These are phyloP conservation scores for Regulus satrapa DNA, from an alignment of 2,113 vertebrate species.

Conservation along the genomic window DNA sequence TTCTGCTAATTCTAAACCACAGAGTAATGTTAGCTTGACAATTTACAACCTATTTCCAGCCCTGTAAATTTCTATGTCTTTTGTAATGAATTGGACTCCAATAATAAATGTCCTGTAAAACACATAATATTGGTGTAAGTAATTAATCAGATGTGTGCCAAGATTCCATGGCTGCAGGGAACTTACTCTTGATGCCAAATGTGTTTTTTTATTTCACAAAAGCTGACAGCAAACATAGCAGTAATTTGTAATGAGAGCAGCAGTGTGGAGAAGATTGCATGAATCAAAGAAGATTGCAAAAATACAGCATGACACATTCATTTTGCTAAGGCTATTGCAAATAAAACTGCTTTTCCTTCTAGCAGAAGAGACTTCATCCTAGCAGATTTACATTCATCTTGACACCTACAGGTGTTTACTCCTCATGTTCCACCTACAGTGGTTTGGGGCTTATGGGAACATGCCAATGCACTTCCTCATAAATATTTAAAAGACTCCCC, in stretches of 20 bases:
- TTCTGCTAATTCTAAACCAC: slow-evolving; percentile 15
- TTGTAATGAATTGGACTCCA: not conserved
- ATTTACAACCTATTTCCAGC: slow-evolving; percentile 1
- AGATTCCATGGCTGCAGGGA: not conserved
- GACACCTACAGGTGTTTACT: not conserved
- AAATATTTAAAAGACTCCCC: not conserved
- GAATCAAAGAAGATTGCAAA: not conserved
- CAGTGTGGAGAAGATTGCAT: not conserved
- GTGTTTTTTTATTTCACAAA: not conserved
- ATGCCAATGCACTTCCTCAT: not conserved
- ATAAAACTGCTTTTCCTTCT: not conserved
- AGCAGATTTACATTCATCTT: not conserved
- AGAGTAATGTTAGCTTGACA: not conserved
- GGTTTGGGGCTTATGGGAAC: not conserved
- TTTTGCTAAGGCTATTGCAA: not conserved
- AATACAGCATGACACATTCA: not conserved
- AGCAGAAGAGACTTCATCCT: not conserved
- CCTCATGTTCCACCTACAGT: not conserved
- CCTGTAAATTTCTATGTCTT: not conserved
- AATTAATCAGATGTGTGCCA: not conserved
- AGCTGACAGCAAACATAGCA: not conserved
- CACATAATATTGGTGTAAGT: not conserved
- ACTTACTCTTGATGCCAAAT: slow-evolving; percentile 22
- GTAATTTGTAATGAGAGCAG: not conserved
- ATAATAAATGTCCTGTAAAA: slow-evolving; percentile 50